Evolutionary conservation across 2,113 vertebrate species (phyloP).

Genomic region (Struthio camelus): DNA sequence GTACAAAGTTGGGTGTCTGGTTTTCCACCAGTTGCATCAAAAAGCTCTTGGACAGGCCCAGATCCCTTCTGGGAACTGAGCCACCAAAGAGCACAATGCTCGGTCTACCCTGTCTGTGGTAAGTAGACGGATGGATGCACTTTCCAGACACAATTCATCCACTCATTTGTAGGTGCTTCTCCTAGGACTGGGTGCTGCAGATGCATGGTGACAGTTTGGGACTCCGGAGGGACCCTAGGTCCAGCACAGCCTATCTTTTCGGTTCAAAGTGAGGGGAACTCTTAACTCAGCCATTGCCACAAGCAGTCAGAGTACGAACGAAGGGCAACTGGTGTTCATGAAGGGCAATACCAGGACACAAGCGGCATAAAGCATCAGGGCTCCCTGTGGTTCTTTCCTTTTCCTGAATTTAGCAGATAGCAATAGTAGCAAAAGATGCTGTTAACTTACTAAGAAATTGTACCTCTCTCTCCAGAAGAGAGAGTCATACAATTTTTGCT

Average conservation of each 20-base stretch:
- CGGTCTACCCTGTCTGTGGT: neutral
- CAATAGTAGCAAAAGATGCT: neutral
- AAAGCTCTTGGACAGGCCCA: neutral
- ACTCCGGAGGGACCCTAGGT: too few relatives aligned
- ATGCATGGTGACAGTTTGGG: too few relatives aligned
- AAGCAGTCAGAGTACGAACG: too few relatives aligned
- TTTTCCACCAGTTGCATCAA: neutral
- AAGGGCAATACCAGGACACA: neutral
- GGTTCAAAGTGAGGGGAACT: neutral
- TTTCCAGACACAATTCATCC: neutral
- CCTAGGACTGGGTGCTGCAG: neutral
- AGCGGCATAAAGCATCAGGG: neutral
- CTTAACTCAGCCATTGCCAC: too few relatives aligned
- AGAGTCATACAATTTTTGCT: neutral
- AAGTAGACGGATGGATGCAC: rapidly evolving
- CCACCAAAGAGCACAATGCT: neutral
- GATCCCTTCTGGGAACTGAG: neutral
- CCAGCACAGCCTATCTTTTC: neutral
- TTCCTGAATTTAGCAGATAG: neutral
- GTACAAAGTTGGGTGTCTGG: neutral
- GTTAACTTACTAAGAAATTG: neutral
- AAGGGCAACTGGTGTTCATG: neutral
- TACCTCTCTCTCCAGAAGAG: neutral
- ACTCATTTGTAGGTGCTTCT: too few relatives aligned
- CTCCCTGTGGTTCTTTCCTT: neutral